phyloP scores from a whole-genome alignment of 1,140 invertebrate species.

The Drosophila bocki region DNA sequence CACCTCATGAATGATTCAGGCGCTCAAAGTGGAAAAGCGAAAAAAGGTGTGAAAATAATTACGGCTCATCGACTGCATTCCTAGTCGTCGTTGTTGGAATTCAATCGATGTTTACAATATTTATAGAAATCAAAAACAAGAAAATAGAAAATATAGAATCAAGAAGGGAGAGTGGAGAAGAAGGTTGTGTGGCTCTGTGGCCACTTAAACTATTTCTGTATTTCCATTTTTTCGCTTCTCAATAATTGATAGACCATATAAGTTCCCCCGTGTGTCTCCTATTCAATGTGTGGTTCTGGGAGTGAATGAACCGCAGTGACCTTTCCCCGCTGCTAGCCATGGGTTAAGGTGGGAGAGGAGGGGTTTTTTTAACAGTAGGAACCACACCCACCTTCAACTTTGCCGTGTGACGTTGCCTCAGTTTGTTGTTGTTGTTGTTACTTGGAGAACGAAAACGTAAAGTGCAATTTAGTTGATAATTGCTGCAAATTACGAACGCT shows the following conservation, averaged over 20 bases:
- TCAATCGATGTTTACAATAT: conserved; percentile 62
- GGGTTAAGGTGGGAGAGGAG: neutral
- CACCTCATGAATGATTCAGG: conserved; percentile 55
- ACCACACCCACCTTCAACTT: conserved; percentile 42
- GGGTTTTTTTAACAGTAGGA: neutral
- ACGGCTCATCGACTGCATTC: conserved; percentile 44
- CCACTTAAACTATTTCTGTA: conserved; percentile 29
- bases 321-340: conserved; percentile 20
- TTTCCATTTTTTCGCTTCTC: conserved; percentile 25
- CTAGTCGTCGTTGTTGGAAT: conserved; percentile 15
- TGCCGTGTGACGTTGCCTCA: conserved; percentile 7
- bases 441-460: conserved; percentile 42
- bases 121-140: conserved; percentile 30
- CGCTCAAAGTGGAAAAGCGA: conserved; percentile 23
- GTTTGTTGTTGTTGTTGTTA: conserved; percentile 28
- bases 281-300: conserved; percentile 23
- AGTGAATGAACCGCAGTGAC: conserved; percentile 75
- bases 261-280: conserved; percentile 25
- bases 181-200: conserved; percentile 3
- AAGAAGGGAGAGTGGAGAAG: neutral
- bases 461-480: conserved; percentile 69
- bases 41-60: conserved; percentile 51
- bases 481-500: conserved; percentile 63
- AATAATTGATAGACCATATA: conserved; percentile 52
- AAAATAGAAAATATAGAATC: conserved; percentile 1